Percentiles rank a stretch among this genome's conserved stretches.
Conservation (phyloP, 2,888 invertebrate genomes). For the Petrolisthes cinctipes region DNA sequence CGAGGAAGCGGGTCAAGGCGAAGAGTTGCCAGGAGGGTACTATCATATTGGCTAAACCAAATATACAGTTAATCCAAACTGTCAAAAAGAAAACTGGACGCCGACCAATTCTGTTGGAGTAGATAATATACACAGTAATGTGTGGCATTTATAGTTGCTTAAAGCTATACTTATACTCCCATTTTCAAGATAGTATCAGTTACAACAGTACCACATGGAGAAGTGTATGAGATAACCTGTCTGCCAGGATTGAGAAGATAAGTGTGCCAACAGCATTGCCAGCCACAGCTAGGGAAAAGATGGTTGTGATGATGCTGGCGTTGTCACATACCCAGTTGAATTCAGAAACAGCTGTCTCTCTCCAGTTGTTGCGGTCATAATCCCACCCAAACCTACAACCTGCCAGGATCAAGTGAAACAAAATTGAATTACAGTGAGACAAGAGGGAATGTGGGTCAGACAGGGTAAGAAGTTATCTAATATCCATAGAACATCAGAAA, state of each 20-base stretch:
- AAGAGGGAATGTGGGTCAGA: not conserved
- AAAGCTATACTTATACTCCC: not conserved
- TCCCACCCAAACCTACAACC: conserved; percentile 74
- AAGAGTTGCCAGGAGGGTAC: conserved; percentile 43
- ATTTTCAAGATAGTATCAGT: too few relatives aligned
- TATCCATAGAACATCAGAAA: too few relatives aligned
- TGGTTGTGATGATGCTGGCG: conserved; percentile 73
- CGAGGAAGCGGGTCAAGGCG: conserved; percentile 43
- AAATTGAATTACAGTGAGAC: not conserved
- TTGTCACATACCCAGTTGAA: conserved; percentile 75
- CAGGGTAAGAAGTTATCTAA: too few relatives aligned
- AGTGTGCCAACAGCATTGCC: conserved; percentile 75
- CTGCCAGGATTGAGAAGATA: conserved; percentile 75
- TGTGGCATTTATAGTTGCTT: not conserved
- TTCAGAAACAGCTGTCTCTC: conserved; percentile 72
- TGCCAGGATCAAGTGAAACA: not conserved
- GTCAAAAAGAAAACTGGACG: conserved; percentile 49
- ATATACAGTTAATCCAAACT: conserved; percentile 28
- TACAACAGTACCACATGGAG: not conserved
- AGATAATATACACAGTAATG: too few relatives aligned
- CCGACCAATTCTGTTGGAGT: conserved; percentile 47
- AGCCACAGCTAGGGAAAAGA: conserved; percentile 73
- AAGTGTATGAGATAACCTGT: conserved; percentile 70
- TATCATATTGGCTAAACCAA: conserved; percentile 47
- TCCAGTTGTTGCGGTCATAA: conserved; percentile 74